phyloP scores from a whole-genome alignment of 2,113 vertebrate species.

The Globicephala melas region DNA sequence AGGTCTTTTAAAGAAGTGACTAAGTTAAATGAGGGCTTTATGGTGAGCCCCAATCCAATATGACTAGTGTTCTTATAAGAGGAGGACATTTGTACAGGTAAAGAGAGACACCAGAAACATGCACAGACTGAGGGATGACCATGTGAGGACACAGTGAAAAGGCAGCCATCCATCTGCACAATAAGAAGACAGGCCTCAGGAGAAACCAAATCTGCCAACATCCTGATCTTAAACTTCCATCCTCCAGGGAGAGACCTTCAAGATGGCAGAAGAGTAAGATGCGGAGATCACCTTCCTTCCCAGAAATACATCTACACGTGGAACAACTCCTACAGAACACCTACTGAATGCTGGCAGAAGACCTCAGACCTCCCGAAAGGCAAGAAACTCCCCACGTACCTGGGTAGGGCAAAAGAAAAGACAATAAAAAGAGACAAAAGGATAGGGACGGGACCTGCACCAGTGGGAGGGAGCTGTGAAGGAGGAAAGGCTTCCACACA shows the following conservation, averaged over 20 bases:
- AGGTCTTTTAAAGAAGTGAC: background rate
- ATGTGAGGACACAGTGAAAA: fast-evolving
- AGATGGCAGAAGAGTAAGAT: no score
- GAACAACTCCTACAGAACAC: no score
- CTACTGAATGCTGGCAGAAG: no score
- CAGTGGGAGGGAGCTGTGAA: no score
- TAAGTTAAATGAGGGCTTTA: background rate
- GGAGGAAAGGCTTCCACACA: no score
- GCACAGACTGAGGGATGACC: fast-evolving
- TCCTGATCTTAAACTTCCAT: background rate
- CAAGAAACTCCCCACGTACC: no score
- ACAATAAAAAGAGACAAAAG: no score
- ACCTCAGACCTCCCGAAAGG: no score
- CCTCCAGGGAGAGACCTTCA: background rate
- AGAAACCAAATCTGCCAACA: background rate
- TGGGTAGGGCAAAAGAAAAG: no score
- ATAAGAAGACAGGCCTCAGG: fast-evolving
- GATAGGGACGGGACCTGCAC: no score
- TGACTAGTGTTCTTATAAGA: background rate
- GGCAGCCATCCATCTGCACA: fast-evolving
- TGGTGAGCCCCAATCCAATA: fast-evolving
- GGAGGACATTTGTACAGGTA: background rate
- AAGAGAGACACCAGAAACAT: background rate
- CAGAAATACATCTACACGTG: no score
- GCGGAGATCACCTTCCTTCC: no score